Percentiles rank a stretch among this genome's conserved stretches.
Conservation (phyloP, 1,140 invertebrate species). For the Leguminivora glycinivorella region DNA sequence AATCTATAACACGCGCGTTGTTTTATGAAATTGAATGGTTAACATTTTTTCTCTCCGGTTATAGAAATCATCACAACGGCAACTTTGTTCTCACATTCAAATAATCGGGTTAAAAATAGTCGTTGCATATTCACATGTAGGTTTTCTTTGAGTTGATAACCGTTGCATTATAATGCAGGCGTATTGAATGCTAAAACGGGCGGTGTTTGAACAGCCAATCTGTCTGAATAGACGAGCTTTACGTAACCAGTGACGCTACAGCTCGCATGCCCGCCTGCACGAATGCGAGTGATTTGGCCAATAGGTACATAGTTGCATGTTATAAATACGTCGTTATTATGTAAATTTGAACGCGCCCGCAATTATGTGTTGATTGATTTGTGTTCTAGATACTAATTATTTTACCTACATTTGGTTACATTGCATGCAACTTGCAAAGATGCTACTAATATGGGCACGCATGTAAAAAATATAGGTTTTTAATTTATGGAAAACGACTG, state of each 20-base stretch:
- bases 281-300: constrained; percentile 1
- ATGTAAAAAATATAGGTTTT: neutral
- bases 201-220: constrained; percentile 25
- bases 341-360: constrained; percentile 4
- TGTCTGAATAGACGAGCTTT: constrained; percentile 14
- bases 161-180: constrained; percentile 1
- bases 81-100: neutral
- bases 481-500: constrained; percentile 1
- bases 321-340: constrained; percentile 8
- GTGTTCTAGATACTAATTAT: constrained; percentile 6
- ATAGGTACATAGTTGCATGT: constrained; percentile 1
- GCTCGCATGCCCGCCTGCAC: neutral
- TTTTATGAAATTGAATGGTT: constrained; percentile 15
- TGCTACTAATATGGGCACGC: too few relatives aligned
- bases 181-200: constrained; percentile 8
- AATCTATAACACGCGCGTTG: neutral
- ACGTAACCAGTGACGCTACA: constrained; percentile 16
- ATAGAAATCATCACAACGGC: neutral
- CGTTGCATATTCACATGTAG: constrained; percentile 6
- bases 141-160: constrained; percentile 4
- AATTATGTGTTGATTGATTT: constrained; percentile 13
- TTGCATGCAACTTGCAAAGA: neutral
- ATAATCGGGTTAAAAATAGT: neutral
- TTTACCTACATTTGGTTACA: neutral
- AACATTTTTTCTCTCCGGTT: neutral